A percentile compares a stretch with the other conserved stretches of the same genome.
Conservation (phyloP, 2,113 vertebrate species). For the Meriones unguiculatus region DNA sequence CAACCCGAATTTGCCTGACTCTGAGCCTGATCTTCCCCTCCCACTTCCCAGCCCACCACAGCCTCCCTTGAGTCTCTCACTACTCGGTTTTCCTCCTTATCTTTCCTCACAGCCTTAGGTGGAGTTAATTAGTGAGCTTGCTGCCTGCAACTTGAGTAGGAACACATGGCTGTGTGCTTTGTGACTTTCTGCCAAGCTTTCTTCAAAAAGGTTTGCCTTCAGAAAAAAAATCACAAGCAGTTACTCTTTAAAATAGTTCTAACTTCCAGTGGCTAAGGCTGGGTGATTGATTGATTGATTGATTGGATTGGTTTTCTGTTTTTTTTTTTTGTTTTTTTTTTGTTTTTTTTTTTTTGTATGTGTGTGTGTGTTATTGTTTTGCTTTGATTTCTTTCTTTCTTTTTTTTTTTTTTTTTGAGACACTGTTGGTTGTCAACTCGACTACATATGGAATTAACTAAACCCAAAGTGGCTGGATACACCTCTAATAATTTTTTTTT, state of each 20-base stretch:
- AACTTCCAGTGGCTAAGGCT: not conserved
- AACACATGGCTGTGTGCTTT: not conserved
- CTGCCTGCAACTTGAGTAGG: not conserved
- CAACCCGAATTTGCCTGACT: not conserved
- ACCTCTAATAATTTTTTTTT: not conserved
- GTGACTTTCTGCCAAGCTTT: not conserved
- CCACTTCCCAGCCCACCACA: no score
- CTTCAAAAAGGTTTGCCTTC: not conserved
- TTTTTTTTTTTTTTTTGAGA: not conserved
- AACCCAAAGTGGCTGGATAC: not conserved
- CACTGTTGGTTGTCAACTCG: not conserved
- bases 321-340: not conserved
- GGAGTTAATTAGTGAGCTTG: not conserved
- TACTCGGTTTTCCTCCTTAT: not conserved
- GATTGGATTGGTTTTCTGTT: not conserved
- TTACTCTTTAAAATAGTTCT: not conserved
- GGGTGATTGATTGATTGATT: not conserved
- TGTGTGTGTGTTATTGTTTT: no score
- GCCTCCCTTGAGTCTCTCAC: not conserved
- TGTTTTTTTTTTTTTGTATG: not conserved
- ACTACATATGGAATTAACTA: not conserved
- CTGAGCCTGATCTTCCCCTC: not conserved
- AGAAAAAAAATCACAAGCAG: not conserved
- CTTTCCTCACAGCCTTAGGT: not conserved
- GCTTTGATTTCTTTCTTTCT: no score